Conservation (phyloP, 2,797 vertebrate species). For the Alauda arvensis region DNA sequence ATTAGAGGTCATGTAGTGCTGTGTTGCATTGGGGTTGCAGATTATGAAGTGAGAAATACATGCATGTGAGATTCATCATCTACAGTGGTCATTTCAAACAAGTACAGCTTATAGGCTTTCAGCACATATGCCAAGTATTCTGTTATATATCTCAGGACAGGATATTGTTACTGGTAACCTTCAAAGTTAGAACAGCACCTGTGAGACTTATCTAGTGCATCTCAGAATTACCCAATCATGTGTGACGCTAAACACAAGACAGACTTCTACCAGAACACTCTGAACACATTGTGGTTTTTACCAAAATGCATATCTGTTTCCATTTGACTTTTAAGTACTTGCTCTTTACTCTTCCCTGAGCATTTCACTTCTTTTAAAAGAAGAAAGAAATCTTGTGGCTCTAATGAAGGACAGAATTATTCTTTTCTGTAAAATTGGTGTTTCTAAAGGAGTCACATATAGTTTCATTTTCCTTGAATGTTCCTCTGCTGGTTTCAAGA, state of each 20-base stretch:
- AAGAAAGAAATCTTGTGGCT: neutral
- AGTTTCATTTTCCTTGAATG: neutral
- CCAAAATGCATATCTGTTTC: constrained; percentile 63
- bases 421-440: neutral
- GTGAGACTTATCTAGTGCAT: constrained; percentile 67
- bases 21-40: neutral
- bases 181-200: constrained; percentile 67
- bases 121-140: neutral
- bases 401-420: neutral
- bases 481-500: neutral
- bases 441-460: neutral
- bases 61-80: constrained; percentile 5
- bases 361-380: constrained; percentile 36
- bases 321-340: constrained; percentile 50
- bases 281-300: constrained; percentile 72
- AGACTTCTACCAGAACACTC: constrained; percentile 72
- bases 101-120: constrained; percentile 13
- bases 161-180: constrained; percentile 74
- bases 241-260: constrained; percentile 70
- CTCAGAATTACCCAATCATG: constrained; percentile 80
- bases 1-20: constrained; percentile 54
- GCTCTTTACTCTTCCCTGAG: constrained; percentile 1
- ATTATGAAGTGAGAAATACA: constrained; percentile 32
- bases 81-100: constrained; percentile 37
- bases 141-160: constrained; percentile 56